Evolutionary conservation across 2,888 invertebrate species (phyloP).

Genomic region (Molorchus minor): DNA sequence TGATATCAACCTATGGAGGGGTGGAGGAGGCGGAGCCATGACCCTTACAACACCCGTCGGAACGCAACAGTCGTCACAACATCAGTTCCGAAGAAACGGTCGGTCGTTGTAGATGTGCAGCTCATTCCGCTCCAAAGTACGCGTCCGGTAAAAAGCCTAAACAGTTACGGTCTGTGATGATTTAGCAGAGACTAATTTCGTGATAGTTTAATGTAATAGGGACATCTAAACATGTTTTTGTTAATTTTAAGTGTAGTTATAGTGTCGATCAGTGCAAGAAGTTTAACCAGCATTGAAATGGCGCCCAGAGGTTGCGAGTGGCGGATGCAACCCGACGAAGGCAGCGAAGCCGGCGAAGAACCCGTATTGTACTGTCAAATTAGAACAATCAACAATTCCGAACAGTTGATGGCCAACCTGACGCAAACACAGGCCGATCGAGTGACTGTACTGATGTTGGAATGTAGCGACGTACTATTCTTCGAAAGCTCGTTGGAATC

Average conservation of each 20-base stretch:
- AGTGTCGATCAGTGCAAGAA: slow-evolving; percentile 51
- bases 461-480: slow-evolving; percentile 79
- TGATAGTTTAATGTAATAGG: slow-evolving; percentile 15
- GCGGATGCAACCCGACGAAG: slow-evolving; percentile 68
- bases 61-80: slow-evolving; percentile 50
- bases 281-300: slow-evolving; percentile 66
- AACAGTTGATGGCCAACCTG: slow-evolving; percentile 74
- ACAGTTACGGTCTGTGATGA: slow-evolving; percentile 41
- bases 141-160: slow-evolving; percentile 9
- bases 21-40: slow-evolving; percentile 56
- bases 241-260: slow-evolving; percentile 45
- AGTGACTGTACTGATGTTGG: slow-evolving; percentile 73
- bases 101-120: slow-evolving; percentile 32
- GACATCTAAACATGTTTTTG: slow-evolving; percentile 38
- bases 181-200: slow-evolving; percentile 31
- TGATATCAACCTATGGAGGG: slow-evolving; percentile 52
- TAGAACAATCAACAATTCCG: slow-evolving; percentile 76
- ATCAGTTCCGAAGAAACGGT: slow-evolving; percentile 47
- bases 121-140: slow-evolving; percentile 11
- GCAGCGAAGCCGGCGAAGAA: slow-evolving; percentile 65
- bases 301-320: slow-evolving; percentile 78
- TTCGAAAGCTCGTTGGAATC: slow-evolving; percentile 75
- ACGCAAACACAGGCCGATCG: slow-evolving; percentile 75
- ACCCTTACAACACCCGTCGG: slow-evolving; percentile 54
- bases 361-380: slow-evolving; percentile 74